Base-by-base conservation (phyloP, 2,888 invertebrate species). In the Augochlorella aurata region DNA sequence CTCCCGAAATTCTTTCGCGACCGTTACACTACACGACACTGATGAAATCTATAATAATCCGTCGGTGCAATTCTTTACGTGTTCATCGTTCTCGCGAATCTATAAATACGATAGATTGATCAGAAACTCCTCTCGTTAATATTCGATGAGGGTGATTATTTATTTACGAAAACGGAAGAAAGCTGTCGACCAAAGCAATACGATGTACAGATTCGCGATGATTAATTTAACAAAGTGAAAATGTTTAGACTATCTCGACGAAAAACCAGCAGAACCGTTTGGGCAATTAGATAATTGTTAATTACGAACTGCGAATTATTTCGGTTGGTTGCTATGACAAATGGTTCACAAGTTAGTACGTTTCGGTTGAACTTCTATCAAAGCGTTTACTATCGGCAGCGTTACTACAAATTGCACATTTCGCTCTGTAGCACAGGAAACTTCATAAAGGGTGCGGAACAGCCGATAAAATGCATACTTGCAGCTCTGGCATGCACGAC, bases 401-500 rank as follows among this genome's bases (percentile, higher is more conserved):
- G 45, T 66, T 38, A 38, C 68, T 21, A 73, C 63, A 78, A 81
- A 75, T 69, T 76, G 68, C 47, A 70, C 58, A 45, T 66, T 63
- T 66, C 75, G 78, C 52, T 47, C 68, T 63, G 52, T 75, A 74
- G 74, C 49, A 71, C 68, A 63, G 70, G 74, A 54, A 83, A 79
- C 82, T 85, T 86, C 87, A 77, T 89, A 90, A 89, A 88, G 71
- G 81, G 68, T 54, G 77, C 69, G 84, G 73, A 87, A 87, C 79
- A 74, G 77, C 85, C 90, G 90, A 90, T 92, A 92, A 91, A 92
- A 90, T 87, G 87, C 86, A 84, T 82, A 82, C 86, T 67, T 63
- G 83, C 77, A 74, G 82, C 83, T 88, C 88, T 83, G 84, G 85
- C 85, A 88, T 84, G 87, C 89, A 87, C 79, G 49, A 85, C 78